phyloP scores from a whole-genome alignment of 2,888 invertebrate species.

The Papilio demoleus region DNA sequence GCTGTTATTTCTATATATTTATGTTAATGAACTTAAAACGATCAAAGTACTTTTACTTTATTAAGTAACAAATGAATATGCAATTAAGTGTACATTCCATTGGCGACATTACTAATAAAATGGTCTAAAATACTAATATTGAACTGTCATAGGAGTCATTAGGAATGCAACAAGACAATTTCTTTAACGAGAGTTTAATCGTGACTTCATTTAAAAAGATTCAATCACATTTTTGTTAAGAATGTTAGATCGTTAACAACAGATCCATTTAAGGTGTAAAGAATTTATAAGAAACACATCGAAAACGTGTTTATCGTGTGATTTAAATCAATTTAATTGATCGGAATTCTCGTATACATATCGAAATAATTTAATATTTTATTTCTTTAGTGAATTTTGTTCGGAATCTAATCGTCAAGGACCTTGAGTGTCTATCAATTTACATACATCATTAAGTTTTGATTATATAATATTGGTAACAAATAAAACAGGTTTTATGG shows the following conservation, averaged over 20 bases:
- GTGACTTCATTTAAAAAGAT: neutral
- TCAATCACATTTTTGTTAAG: neutral
- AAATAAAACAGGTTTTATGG: conserved; percentile 33
- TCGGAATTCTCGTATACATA: conserved; percentile 26
- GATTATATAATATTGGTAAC: conserved; percentile 42
- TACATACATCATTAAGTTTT: conserved; percentile 51
- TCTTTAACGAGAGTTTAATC: neutral
- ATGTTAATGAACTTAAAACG: neutral
- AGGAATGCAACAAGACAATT: neutral
- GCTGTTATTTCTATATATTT: conserved; percentile 8
- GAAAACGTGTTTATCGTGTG: conserved; percentile 22
- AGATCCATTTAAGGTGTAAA: conserved; percentile 21
- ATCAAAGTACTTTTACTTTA: neutral
- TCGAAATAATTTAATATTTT: conserved; percentile 39
- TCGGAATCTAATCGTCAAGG: conserved; percentile 45
- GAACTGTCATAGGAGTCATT: neutral
- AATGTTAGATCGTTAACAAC: conserved; percentile 18
- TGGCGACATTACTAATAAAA: neutral
- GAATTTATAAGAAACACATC: conserved; percentile 14
- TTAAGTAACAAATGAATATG: neutral
- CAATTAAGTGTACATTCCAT: neutral
- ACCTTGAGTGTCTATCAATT: conserved; percentile 49
- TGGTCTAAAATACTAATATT: neutral
- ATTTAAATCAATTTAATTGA: conserved; percentile 39
- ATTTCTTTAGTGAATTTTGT: conserved; percentile 46